Evolutionary conservation across 2,113 vertebrate genomes (phyloP).

Genomic region (Drymodes brunneopygia): DNA sequence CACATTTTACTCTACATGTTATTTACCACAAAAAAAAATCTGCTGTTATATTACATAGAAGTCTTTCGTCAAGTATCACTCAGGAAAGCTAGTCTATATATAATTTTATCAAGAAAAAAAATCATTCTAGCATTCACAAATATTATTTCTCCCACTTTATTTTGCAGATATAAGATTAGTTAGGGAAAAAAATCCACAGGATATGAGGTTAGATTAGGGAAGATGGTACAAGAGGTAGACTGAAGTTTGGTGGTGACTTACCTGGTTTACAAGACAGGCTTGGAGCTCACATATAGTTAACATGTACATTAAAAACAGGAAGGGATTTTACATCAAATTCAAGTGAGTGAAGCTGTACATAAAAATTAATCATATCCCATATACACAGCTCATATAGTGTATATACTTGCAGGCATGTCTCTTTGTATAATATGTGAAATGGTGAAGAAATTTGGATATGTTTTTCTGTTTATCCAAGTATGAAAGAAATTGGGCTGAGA

Average conservation of each 20-base stretch:
- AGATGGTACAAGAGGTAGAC: background rate
- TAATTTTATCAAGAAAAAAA: background rate
- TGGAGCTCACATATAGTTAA: background rate
- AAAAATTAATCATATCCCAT: background rate
- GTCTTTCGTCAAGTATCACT: background rate
- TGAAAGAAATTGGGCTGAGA: background rate
- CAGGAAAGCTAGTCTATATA: background rate
- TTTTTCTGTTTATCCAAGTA: background rate
- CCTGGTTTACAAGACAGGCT: background rate
- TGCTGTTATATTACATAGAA: background rate
- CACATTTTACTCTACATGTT: background rate
- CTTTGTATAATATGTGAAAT: background rate
- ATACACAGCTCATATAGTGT: background rate
- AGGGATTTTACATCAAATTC: background rate
- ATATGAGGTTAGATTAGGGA: background rate
- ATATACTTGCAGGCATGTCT: background rate
- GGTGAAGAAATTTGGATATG: background rate
- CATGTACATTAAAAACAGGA: background rate
- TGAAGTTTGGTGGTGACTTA: background rate
- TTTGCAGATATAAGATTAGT: background rate
- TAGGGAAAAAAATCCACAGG: background rate
- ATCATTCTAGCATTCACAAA: fast-evolving
- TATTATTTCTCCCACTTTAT: background rate
- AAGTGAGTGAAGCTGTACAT: background rate
- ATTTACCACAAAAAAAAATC: background rate